Conservation (phyloP, 2,113 vertebrate genomes). For the Antigone vipio region DNA sequence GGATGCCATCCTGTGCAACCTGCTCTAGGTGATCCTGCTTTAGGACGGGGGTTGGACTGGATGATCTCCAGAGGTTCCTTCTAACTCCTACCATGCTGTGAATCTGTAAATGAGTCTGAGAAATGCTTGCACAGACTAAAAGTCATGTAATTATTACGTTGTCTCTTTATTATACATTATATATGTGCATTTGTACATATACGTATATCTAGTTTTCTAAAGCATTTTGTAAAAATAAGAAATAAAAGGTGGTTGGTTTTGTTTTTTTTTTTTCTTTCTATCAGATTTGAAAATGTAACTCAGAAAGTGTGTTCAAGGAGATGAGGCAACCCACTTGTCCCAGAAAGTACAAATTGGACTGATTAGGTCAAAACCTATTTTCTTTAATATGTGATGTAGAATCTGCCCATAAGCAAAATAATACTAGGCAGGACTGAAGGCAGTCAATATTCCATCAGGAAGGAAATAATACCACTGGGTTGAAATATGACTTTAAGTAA, state of each 20-base stretch:
- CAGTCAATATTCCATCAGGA: not conserved
- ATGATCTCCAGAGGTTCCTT: no score
- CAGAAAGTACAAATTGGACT: not conserved
- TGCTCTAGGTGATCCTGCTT: no score
- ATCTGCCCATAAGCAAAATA: conserved; percentile 4
- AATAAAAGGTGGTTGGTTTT: not conserved
- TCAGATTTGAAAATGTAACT: not conserved
- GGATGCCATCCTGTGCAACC: no score
- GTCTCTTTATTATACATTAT: not conserved
- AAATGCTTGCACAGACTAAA: not conserved
- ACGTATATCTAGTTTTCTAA: not conserved
- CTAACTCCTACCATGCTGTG: no score
- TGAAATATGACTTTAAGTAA: not conserved
- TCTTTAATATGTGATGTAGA: not conserved
- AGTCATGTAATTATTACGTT: not conserved
- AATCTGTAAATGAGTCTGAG: not conserved
- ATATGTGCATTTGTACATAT: not conserved
- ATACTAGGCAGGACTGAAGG: not conserved
- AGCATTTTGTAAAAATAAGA: not conserved
- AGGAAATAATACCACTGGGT: not conserved
- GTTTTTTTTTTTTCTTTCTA: not conserved
- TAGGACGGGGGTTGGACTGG: no score
- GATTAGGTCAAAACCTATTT: conserved; percentile 21
- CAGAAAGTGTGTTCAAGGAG: not conserved
- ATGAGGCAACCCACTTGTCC: not conserved